phyloP scores from a whole-genome alignment of 2,797 vertebrate species.

The Chanos chanos region DNA sequence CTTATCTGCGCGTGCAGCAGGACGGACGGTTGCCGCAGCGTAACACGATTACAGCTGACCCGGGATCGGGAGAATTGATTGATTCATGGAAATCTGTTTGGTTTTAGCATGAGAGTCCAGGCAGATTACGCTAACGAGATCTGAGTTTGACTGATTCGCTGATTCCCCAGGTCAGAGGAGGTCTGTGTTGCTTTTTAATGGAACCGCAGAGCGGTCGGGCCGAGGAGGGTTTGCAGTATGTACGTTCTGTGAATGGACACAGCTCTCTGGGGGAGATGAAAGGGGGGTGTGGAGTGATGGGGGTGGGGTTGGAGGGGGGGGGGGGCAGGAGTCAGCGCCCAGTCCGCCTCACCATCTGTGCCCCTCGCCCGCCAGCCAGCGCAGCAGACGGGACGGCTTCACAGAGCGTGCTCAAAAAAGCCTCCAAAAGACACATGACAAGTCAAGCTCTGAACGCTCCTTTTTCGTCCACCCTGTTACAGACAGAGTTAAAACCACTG shows the following conservation, averaged over 20 bases:
- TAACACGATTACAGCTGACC: constrained; percentile 29
- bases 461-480: no score
- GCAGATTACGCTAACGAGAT: constrained; percentile 24
- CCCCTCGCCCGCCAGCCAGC: neutral
- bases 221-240: neutral
- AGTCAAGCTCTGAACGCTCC: no score
- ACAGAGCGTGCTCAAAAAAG: constrained; percentile 10
- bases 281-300: constrained; percentile 13
- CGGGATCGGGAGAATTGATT: constrained; percentile 7
- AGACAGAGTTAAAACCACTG: no score
- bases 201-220: neutral
- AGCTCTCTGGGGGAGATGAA: constrained; percentile 34
- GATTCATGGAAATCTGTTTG: constrained; percentile 7
- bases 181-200: neutral
- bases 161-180: neutral
- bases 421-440: no score
- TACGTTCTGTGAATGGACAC: constrained; percentile 16
- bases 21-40: constrained; percentile 21
- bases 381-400: constrained; percentile 15
- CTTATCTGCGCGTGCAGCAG: constrained; percentile 34
- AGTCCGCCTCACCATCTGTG: constrained; percentile 39
- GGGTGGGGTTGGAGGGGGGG: neutral
- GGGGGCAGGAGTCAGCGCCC: constrained; percentile 23
- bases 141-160: constrained; percentile 3
- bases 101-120: constrained; percentile 9